Conservation (phyloP, 1,140 invertebrate species). For the Streblospio benedicti region DNA sequence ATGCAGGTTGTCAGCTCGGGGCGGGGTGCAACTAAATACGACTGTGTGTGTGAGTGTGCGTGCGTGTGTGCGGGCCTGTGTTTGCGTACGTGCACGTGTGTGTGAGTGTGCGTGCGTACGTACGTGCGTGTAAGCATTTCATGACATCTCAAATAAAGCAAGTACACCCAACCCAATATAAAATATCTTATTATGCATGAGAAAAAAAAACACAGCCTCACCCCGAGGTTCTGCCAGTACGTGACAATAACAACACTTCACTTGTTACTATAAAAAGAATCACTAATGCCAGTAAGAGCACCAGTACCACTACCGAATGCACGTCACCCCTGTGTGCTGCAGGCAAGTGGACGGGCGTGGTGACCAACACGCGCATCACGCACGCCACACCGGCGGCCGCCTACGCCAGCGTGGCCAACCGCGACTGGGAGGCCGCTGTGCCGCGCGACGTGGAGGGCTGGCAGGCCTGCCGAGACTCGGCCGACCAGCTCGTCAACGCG, state of each 20-base stretch:
- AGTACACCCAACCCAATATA: constrained; percentile 82
- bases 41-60: no score
- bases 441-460: constrained; percentile 17
- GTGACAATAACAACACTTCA: no score
- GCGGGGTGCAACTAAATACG: no score
- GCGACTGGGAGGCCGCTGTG: constrained; percentile 39
- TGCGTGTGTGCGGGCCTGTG: no score
- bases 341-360: constrained; percentile 74
- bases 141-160: constrained; percentile 71
- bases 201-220: no score
- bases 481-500: constrained; percentile 32
- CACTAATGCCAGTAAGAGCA: constrained; percentile 73
- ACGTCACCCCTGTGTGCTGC: constrained; percentile 70
- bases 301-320: constrained; percentile 78
- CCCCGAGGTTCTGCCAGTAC: no score
- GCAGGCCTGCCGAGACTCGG: constrained; percentile 47
- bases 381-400: constrained; percentile 80
- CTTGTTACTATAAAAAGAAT: no score
- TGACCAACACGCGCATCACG: constrained; percentile 81
- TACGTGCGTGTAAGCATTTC: no score
- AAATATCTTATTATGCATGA: constrained; percentile 80
- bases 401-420: constrained; percentile 66
- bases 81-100: no score
- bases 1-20: no score
- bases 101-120: no score